Evolutionary conservation across 2,888 invertebrate species (phyloP).

Genomic region (Emmelina monodactyla): DNA sequence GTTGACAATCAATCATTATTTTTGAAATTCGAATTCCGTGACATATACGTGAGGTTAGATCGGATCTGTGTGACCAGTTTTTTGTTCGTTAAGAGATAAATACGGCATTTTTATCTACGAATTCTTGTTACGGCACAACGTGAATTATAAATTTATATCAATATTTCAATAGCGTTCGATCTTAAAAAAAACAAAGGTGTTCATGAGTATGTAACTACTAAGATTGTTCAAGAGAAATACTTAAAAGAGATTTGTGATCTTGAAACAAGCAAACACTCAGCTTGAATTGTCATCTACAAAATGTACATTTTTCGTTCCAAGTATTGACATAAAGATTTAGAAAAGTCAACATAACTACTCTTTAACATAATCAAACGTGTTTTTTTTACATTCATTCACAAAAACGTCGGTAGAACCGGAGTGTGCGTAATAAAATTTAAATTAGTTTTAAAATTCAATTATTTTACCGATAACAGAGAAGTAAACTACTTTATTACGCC

Average conservation of each 20-base stretch:
- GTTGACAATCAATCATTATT: slow-evolving; percentile 63
- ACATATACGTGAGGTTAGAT: slow-evolving; percentile 47
- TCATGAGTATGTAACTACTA: background rate
- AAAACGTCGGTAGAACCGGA: background rate
- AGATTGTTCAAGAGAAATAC: no score
- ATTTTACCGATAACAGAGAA: background rate
- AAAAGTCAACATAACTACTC: slow-evolving; percentile 15
- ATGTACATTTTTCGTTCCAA: slow-evolving; percentile 31
- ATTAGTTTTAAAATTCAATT: slow-evolving; percentile 1
- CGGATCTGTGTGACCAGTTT: slow-evolving; percentile 37
- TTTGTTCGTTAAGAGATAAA: background rate
- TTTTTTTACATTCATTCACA: background rate
- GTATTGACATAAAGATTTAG: slow-evolving; percentile 42
- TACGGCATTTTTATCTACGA: background rate
- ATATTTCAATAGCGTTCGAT: background rate
- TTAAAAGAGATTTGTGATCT: no score
- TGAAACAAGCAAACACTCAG: slow-evolving; percentile 35
- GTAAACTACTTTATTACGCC: background rate
- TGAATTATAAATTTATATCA: background rate
- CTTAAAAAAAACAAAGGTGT: background rate
- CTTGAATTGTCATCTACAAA: slow-evolving; percentile 21
- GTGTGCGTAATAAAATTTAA: background rate
- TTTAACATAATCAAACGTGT: background rate
- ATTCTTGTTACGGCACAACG: background rate
- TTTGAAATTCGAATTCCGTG: slow-evolving; percentile 54